phyloP scores from a whole-genome alignment of 2,797 vertebrate genomes.

The Thaleichthys pacificus region DNA sequence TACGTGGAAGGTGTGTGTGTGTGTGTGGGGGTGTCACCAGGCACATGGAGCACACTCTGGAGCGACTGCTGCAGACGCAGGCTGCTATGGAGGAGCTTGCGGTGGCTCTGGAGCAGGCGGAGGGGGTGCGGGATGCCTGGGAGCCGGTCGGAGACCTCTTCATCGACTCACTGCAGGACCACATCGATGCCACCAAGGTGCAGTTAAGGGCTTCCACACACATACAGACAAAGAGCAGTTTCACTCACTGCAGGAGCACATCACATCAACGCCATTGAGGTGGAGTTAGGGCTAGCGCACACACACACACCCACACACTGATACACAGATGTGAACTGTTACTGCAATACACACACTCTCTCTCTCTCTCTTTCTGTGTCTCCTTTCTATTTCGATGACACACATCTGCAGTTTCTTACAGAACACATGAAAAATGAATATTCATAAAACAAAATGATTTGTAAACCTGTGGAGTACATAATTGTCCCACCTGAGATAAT shows the following conservation, averaged over 20 bases:
- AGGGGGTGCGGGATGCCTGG: constrained; percentile 89
- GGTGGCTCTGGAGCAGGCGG: constrained; percentile 85
- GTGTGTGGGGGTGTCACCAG: constrained; percentile 40
- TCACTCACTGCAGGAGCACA: too few relatives aligned
- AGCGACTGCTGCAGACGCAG: constrained; percentile 91
- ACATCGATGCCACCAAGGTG: constrained; percentile 96
- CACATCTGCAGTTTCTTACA: too few relatives aligned
- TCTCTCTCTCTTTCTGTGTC: background rate
- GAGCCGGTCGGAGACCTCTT: constrained; percentile 97
- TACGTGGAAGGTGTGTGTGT: background rate
- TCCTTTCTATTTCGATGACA: too few relatives aligned
- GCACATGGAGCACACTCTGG: constrained; percentile 91
- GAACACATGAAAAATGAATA: too few relatives aligned
- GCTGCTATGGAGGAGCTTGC: constrained; percentile 90
- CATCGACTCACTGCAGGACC: constrained; percentile 94
- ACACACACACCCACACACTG: background rate
- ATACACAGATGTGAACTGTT: background rate
- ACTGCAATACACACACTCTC: background rate
- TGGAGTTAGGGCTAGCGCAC: background rate
- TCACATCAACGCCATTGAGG: too few relatives aligned
- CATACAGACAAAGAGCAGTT: background rate
- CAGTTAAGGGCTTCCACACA: background rate
- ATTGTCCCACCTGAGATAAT: constrained; percentile 41
- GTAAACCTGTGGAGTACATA: constrained; percentile 33
- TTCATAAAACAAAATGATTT: constrained; percentile 14